Conservation (phyloP, 2,888 invertebrate genomes). For the Dusona sp. region DNA sequence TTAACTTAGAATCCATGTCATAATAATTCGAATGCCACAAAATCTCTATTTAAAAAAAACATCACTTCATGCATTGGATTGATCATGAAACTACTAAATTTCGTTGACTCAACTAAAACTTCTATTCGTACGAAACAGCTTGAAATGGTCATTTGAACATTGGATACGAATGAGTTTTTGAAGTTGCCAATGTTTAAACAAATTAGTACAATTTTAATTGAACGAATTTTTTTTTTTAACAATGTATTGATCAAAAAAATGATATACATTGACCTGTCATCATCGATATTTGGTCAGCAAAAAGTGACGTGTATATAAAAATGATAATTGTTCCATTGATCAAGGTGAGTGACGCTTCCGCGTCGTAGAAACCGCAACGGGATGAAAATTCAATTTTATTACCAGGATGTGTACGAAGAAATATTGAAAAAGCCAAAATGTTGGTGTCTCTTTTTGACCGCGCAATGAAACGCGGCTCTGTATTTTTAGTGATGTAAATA, state of each 20-base stretch:
- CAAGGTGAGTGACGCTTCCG: constrained; percentile 41
- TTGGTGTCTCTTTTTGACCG: not conserved
- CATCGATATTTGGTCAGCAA: not conserved
- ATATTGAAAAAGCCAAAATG: not conserved
- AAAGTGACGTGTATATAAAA: not conserved
- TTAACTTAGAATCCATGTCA: not conserved
- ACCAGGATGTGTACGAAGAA: not conserved
- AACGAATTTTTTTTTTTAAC: too few species aligned
- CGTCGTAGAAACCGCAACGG: constrained; percentile 15
- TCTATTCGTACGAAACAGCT: not conserved
- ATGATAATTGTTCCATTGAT: not conserved
- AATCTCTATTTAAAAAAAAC: not conserved
- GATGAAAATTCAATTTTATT: constrained; percentile 7
- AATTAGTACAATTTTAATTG: not conserved
- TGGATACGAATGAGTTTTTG: not conserved
- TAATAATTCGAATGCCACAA: not conserved
- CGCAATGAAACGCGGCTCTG: not conserved
- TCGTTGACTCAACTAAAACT: not conserved
- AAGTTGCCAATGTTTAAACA: not conserved
- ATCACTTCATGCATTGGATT: not conserved
- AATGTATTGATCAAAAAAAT: not conserved
- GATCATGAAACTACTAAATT: not conserved
- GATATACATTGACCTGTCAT: not conserved
- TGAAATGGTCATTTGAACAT: not conserved
- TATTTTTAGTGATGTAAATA: constrained; percentile 78